Percentiles rank a stretch among this genome's conserved stretches.
phyloP scores from a whole-genome alignment of 2,888 invertebrate species.

The Plagodis dolabraria region DNA sequence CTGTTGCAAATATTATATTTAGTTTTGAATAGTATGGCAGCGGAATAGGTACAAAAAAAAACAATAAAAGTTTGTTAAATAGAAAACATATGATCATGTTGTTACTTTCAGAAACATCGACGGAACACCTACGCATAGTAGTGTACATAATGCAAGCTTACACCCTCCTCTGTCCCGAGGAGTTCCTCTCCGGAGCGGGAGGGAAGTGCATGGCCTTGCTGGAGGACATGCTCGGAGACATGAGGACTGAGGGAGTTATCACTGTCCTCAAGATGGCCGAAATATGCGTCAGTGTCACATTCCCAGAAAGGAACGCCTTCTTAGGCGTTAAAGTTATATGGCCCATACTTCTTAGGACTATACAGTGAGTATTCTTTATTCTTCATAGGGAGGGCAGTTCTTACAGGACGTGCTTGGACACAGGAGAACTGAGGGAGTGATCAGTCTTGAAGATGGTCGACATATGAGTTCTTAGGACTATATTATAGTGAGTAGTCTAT shows the following conservation, averaged over 20 bases:
- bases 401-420: too few relatives aligned
- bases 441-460: too few relatives aligned
- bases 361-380: slow-evolving; percentile 62
- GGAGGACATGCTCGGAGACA: slow-evolving; percentile 90
- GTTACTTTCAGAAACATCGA: slow-evolving; percentile 88
- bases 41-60: too few relatives aligned
- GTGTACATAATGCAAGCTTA: slow-evolving; percentile 93
- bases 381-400: not conserved
- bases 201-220: slow-evolving; percentile 88
- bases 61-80: too few relatives aligned
- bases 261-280: slow-evolving; percentile 87
- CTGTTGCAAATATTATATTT: too few relatives aligned
- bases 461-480: too few relatives aligned
- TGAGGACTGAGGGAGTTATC: slow-evolving; percentile 84
- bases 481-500: too few relatives aligned
- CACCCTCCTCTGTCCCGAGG: slow-evolving; percentile 90
- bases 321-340: slow-evolving; percentile 84
- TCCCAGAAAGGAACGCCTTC: slow-evolving; percentile 89
- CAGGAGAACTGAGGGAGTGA: too few relatives aligned
- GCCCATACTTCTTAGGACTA: slow-evolving; percentile 72
- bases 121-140: slow-evolving; percentile 92
- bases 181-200: slow-evolving; percentile 90
- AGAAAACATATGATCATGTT: too few relatives aligned
- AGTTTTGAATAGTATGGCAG: too few relatives aligned
- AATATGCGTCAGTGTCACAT: slow-evolving; percentile 89